Evolutionary conservation across 2,113 vertebrate species (phyloP), one percentile per base, ranked within the genome.

Genomic region (Nerophis lumbriciformis): DNA sequence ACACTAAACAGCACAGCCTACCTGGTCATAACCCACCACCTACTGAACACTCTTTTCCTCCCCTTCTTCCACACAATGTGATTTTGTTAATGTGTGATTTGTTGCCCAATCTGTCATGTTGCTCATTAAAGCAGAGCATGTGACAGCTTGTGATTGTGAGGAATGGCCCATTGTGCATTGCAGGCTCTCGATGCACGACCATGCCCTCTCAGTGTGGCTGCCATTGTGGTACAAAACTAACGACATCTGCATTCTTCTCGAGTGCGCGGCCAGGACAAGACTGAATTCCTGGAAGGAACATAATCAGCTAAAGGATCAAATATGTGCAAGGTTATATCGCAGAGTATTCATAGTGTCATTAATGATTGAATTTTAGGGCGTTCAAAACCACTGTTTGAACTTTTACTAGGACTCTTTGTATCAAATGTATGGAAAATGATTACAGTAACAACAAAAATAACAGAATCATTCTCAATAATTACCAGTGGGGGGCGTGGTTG

Each of bases 161-260:
- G 65, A 65, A 67, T 39, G 45, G 48, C 53, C 68, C 61, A 73
- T 79, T 82, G 81, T 82, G 65, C 21, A 1, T 52, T 1, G 59
- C 6, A 16, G n/a, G 45, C 68, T 76, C 65, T 79, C 77, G 70
- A 83, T 79, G 66, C 72, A 50, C 62, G 11, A 69, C 71, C 78
- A 79, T 75, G 75, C 49, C 69, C 71, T 63, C 63, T 69, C 70
- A 64, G 56, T 77, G 72, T 68, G 72, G 63, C 71, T 14, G 15
- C 63, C 80, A 82, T 81, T 81, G 70, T 75, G 65, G 51, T 71
- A 72, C 14, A 10, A 64, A 66, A 71, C 82, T 83, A 79, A 83
- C 78, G 77, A 51, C 73, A 80, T 84, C 82, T 73, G 64, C 69
- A 81, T 83, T 85, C 80, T 19, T 16, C 51, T 11, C 44, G 12